Evolutionary conservation across 2,113 vertebrate species (phyloP).

Genomic region (Pseudopipra pipra): DNA sequence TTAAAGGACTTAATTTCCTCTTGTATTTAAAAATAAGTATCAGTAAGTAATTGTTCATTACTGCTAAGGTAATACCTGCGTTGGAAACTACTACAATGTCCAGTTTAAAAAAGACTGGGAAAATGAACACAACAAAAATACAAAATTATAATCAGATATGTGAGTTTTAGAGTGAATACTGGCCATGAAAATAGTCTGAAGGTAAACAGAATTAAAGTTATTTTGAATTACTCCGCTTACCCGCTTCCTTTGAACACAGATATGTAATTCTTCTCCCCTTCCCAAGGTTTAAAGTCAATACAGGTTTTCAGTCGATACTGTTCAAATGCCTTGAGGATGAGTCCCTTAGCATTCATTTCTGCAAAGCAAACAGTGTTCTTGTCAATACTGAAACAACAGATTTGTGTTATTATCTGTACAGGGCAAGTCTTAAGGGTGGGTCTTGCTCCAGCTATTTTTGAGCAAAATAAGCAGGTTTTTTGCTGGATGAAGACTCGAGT

Average conservation of each 20-base stretch:
- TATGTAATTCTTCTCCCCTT: slow-evolving; percentile 89
- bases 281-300: slow-evolving; percentile 93
- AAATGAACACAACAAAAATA: background rate
- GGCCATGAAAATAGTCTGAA: background rate
- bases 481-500: background rate
- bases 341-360: slow-evolving; percentile 94
- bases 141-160: background rate
- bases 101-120: background rate
- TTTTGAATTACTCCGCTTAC: slow-evolving; percentile 69
- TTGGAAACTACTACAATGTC: background rate
- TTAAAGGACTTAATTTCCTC: background rate
- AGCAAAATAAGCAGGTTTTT: background rate
- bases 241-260: slow-evolving; percentile 87
- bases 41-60: background rate
- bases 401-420: background rate
- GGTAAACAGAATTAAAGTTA: background rate
- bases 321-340: slow-evolving; percentile 92
- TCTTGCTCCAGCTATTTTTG: background rate
- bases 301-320: slow-evolving; percentile 92
- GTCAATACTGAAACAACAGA: background rate
- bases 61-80: background rate
- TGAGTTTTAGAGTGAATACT: background rate
- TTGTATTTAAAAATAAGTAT: background rate
- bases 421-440: background rate
- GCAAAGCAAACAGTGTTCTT: background rate